Base-by-base conservation (phyloP, 1,140 invertebrate species). In the Antheraea mylitta region DNA sequence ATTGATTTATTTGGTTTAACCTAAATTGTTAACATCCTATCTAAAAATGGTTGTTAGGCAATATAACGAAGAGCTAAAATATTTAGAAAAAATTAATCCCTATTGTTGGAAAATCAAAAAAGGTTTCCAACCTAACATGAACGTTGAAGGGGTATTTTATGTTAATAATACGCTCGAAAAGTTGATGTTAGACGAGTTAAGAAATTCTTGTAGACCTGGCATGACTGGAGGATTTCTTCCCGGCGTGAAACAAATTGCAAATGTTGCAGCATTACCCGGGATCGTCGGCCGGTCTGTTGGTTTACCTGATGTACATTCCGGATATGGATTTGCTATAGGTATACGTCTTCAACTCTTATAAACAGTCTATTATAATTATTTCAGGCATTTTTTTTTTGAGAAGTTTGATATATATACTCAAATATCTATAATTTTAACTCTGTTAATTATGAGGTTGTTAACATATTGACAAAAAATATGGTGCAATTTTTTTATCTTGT, bases 41-140 rank as follows among this genome's bases (percentile, higher is more conserved):
- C 4, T 66, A 53, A 71, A 16, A 63, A 98, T 98, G 97, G 97
- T 98, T 77, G 97, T 98, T 0, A 94, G 99, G 60, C 95, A 96
- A 42, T 99, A 99, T 89, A 95, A 99, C 67, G 98, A 99, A 77
- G 99, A 99, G 89, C 89, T 99, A 10, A 94, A 97, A 82, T 99
- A 96, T 89, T 92, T 99, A 71, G 98, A 99, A 85, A 98, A 97
- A 92, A 94, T 99, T 16, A 95, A 94, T 81, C 93, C 96, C 16
- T 93, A 96, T 87, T 96, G 94, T 79, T 99, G 99, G 98, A 95
- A 94, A 83, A 99, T 99, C 70, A 99, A 99, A 90, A 99, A 98
- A 90, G 99, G 98, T 7, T 99, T 99, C 93, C 99, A 99, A 78
- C 98, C 98, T 1, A 99, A 99, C 79, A 99, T 99, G 99, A 99